Conservation (phyloP, 2,113 vertebrate species). For the Cottus gobio region DNA sequence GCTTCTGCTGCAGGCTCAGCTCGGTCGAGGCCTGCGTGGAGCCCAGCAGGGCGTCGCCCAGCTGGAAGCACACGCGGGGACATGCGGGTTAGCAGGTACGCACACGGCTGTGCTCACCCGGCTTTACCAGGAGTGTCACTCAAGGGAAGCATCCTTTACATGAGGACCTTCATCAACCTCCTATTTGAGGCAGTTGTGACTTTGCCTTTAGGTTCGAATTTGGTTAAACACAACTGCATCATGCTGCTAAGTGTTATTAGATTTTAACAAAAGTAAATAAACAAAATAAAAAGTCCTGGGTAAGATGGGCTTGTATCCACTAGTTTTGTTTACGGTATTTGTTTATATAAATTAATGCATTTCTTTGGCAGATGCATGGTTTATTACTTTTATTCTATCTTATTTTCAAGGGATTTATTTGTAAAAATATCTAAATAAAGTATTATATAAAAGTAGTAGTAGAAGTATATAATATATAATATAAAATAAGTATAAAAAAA, state of each 20-base stretch:
- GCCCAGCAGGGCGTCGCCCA: slow-evolving; percentile 69
- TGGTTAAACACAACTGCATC: too few species aligned
- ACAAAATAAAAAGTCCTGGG: too few species aligned
- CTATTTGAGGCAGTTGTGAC: background rate
- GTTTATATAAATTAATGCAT: background rate
- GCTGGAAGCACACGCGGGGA: slow-evolving; percentile 59
- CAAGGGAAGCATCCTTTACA: background rate
- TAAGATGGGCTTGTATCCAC: background rate
- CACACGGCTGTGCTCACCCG: too few species aligned
- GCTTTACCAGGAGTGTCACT: background rate
- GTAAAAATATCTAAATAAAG: too few species aligned
- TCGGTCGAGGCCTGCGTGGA: slow-evolving; percentile 61
- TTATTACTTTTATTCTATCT: too few species aligned
- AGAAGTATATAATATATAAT: too few species aligned
- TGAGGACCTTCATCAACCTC: too few species aligned
- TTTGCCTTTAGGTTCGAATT: background rate
- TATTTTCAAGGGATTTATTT: too few species aligned
- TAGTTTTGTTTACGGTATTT: background rate
- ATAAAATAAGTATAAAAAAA: too few species aligned
- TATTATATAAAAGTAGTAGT: too few species aligned
- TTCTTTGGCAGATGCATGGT: too few species aligned
- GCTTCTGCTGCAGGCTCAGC: slow-evolving; percentile 80
- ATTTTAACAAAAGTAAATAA: too few species aligned
- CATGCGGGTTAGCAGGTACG: background rate
- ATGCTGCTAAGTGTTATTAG: background rate